Base-by-base conservation (phyloP, 2,888 invertebrate genomes). In the Xanthia togata region DNA sequence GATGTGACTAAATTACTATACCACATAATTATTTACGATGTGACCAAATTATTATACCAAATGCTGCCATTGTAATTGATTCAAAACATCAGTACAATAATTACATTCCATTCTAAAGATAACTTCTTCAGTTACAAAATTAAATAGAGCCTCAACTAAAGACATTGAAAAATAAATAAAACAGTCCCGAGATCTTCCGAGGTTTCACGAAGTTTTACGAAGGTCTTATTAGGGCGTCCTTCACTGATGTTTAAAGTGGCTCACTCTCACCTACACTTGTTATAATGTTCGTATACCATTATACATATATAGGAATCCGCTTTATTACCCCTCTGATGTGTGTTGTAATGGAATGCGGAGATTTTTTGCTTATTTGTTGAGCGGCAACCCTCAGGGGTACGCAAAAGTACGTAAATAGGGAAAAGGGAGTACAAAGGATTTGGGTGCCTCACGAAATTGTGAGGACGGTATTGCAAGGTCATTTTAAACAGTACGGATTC, bases 231-330 rank as follows among this genome's bases (percentile, higher is more conserved):
- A 89, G 70, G 79, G 62, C 23, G 11, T 38, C 53, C 77, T 71
- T 23, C 63, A 47, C 70, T 82, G 86, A 88, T 87, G 82, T 82
- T 85, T 82, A 88, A 85, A 88, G 89, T 88, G 87, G 79, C 78
- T 80, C 73, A 83, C 85, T 84, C 70, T 86, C 83, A 77, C 84
- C 80, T 75, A 82, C 80, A 81, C 86, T 87, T 88, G 84, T 75
- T 84, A 79, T 84, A 85, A 85, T 85, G 86, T 82, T 68, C 73
- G 79, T 88, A 79, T 81, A 70, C 59, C 73, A 76, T 83, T 81
- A 69, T 82, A n/a, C n/a, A n/a, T n/a, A 77, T 72, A 82, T 82
- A 87, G 78, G 70, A 83, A 87, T 87, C 74, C 60, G 64, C 73
- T 87, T 87, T 85, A 85, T 87, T 87, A 81, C 85, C 70, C 53